These are phyloP conservation scores for Scaptomyza graminum DNA, from an alignment of 1,140 invertebrate genomes.

Conservation along the genomic window DNA sequence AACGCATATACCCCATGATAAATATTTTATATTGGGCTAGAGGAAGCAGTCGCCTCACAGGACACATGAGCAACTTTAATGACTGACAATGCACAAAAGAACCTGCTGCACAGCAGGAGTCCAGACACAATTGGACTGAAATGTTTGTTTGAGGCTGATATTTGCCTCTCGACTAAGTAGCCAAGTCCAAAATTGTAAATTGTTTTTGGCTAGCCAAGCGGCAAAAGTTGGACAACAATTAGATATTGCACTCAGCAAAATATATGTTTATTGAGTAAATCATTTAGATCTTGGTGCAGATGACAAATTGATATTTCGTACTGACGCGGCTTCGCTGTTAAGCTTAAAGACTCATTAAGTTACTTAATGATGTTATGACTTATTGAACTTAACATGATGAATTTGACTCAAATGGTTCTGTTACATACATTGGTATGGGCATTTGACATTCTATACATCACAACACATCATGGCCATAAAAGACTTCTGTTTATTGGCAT, in stretches of 20 bases:
- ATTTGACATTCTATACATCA: too few relatives aligned
- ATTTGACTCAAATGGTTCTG: background rate
- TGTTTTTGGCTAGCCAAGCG: conserved; percentile 13
- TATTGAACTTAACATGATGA: too few relatives aligned
- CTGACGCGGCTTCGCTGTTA: too few relatives aligned
- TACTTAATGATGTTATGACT: too few relatives aligned
- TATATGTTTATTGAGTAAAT: too few relatives aligned
- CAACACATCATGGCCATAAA: too few relatives aligned
- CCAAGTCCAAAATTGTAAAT: conserved; percentile 31
- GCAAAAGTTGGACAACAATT: conserved; percentile 21
- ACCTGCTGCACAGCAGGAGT: background rate
- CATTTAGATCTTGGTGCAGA: too few relatives aligned
- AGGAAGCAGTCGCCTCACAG: background rate
- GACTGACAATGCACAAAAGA: conserved; percentile 4
- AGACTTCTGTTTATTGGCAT: background rate
- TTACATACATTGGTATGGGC: too few relatives aligned
- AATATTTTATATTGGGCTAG: too few relatives aligned
- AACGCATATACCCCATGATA: background rate
- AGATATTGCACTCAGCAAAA: conserved; percentile 18
- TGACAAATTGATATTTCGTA: too few relatives aligned
- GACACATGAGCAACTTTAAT: conserved; percentile 11
- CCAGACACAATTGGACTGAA: conserved; percentile 11
- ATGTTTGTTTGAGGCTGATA: conserved; percentile 36
- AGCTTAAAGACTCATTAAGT: too few relatives aligned
- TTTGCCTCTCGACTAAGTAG: conserved; percentile 26